Conservation (phyloP, 2,797 vertebrate genomes). For the Poeciliopsis presidionis region DNA sequence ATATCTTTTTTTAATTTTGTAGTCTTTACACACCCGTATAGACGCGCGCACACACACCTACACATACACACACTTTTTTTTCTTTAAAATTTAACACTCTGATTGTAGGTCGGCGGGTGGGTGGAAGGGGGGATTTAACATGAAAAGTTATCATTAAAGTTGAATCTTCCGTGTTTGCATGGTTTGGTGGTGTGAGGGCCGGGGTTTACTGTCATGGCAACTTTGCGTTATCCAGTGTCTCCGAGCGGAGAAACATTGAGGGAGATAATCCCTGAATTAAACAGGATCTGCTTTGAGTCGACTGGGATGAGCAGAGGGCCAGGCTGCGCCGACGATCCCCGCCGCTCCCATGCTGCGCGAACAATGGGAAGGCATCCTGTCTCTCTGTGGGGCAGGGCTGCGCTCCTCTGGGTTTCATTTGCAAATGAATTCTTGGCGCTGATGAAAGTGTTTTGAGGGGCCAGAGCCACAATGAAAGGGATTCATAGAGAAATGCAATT, state of each 20-base stretch:
- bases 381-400: slow-evolving; percentile 97
- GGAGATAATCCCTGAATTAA: slow-evolving; percentile 99
- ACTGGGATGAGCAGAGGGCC: slow-evolving; percentile 94
- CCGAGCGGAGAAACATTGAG: slow-evolving; percentile 93
- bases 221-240: slow-evolving; percentile 99
- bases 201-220: slow-evolving; percentile 99
- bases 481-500: slow-evolving; percentile 95
- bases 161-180: slow-evolving; percentile 83
- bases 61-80: slow-evolving; percentile 16
- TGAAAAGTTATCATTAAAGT: slow-evolving; percentile 86
- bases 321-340: slow-evolving; percentile 92
- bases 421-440: slow-evolving; percentile 95
- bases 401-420: slow-evolving; percentile 98
- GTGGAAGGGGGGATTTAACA: slow-evolving; percentile 72
- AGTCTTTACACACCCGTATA: slow-evolving; percentile 36
- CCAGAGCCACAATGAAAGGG: slow-evolving; percentile 91
- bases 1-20: slow-evolving; percentile 40
- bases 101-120: slow-evolving; percentile 41
- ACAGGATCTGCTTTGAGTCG: slow-evolving; percentile 92
- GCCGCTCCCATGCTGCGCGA: slow-evolving; percentile 97
- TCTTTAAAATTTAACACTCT: slow-evolving; percentile 45
- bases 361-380: slow-evolving; percentile 99
- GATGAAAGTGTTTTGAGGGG: slow-evolving; percentile 95
- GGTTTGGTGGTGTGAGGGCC: slow-evolving; percentile 86
- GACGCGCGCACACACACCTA: no score